phyloP scores from a whole-genome alignment of 2,797 vertebrate genomes.

The Podarcis siculus region DNA sequence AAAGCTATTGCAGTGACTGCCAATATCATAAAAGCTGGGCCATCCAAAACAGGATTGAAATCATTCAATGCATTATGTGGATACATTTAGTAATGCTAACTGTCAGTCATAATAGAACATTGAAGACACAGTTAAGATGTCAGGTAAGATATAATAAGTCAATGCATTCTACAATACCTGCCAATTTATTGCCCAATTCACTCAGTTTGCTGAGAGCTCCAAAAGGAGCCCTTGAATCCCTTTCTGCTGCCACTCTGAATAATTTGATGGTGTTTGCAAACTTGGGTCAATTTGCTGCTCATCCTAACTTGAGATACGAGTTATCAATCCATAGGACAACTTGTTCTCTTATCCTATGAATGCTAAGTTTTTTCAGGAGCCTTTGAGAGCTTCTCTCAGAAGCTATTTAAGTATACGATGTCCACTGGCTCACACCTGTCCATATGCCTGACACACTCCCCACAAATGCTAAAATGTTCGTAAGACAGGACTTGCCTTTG shows the following conservation, averaged over 20 bases:
- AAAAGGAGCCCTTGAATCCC: not conserved
- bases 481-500: not conserved
- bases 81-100: conserved; percentile 16
- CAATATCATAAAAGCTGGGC: not conserved
- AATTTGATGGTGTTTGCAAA: not conserved
- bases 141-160: conserved; percentile 21
- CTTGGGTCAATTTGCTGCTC: not conserved
- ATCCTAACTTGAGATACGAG: not conserved
- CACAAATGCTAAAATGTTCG: not conserved
- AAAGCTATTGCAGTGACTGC: not conserved
- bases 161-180: not conserved
- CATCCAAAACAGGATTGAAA: not conserved
- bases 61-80: not conserved
- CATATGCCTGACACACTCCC: not conserved
- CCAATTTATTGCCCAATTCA: not conserved
- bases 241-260: not conserved
- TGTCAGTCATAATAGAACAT: conserved; percentile 30
- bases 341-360: not conserved
- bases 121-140: not conserved
- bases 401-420: not conserved
- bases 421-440: not conserved
- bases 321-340: not conserved
- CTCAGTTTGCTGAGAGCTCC: not conserved
- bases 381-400: not conserved
- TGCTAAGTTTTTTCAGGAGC: not conserved